Base-by-base conservation (phyloP, 64 coral and sea anemone species). In the Stichodactyla mertensii region DNA sequence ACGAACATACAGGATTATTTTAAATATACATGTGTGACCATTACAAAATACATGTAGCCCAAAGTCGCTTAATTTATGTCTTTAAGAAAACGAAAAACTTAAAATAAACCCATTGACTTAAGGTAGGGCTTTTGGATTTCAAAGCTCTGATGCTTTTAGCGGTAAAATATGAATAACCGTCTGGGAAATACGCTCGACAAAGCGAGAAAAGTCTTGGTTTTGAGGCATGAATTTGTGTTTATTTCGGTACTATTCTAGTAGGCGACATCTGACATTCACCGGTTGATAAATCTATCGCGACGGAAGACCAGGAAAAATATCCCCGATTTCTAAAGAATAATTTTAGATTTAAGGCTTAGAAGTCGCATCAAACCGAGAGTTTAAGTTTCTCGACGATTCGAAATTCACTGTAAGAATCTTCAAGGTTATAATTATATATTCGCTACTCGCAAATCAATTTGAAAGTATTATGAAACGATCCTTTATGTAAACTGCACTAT, bases 41-140 rank as follows among this genome's bases (percentile, higher is more conserved):
- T 27, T 14, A 31, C n/a, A 74, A 74, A 27, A 74, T 74, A 74
- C 27, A 74, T 74, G 10, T 27, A 74, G 69, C 69, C n/a, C 23
- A 74, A 10, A 74, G 24, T 74, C 69, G 69, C 69, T 27, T 74
- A 31, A 31, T 74, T 74, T 74, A 74, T 74, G 69, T 74, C 69
- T n/a, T 31, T 27, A 74, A 23, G 16, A 31, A 13, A 31, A 11
- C 24, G 23, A 23, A 74, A 36, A 74, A 74, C 12, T 13, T 27
- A 31, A 10, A 13, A 74, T n/a, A 31, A 31, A 28, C 10, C 26
- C 8, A 70, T 11, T 74, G 10, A 12, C 11, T 74, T 74, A 11
- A 74, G 27, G 6, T 74, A 4, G 69, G 10, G 0, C 27, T 74
- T 74, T 12, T 11, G 2, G 2, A 31, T 11, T 8, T 27, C 24